Conservation (phyloP, 1,140 invertebrate species). For the Chelonus insularis region DNA sequence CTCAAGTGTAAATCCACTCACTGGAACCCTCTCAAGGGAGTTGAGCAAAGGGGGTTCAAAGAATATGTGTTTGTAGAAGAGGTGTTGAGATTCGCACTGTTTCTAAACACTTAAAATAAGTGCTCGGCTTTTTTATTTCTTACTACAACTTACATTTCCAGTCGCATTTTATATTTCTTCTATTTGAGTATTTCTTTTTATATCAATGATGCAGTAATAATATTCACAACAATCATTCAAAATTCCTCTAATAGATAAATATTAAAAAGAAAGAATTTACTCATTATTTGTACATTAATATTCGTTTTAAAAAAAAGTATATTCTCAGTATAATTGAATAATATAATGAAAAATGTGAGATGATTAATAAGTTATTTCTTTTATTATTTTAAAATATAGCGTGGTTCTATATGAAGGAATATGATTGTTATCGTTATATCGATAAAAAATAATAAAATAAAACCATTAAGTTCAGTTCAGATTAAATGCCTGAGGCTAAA, state of each 20-base stretch:
- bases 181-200: not conserved
- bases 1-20: constrained; percentile 15
- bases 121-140: not conserved
- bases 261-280: too few species aligned
- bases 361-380: too few species aligned
- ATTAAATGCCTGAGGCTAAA: not conserved
- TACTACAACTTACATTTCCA: not conserved
- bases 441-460: not conserved
- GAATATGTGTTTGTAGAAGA: not conserved
- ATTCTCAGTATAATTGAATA: too few species aligned
- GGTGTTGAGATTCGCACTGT: constrained; percentile 16
- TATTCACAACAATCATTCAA: too few species aligned
- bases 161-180: not conserved
- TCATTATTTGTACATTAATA: too few species aligned
- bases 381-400: too few species aligned
- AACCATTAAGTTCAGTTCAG: not conserved
- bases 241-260: too few species aligned
- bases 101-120: constrained; percentile 16
- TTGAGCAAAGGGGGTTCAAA: constrained; percentile 13
- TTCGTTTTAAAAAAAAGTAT: too few species aligned
- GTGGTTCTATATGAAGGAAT: too few species aligned
- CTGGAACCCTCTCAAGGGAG: constrained; percentile 12
- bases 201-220: too few species aligned
- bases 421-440: not conserved
- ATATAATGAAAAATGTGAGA: too few species aligned